Conservation (phyloP, 2,888 invertebrate species). For the Cotesia congregata region DNA sequence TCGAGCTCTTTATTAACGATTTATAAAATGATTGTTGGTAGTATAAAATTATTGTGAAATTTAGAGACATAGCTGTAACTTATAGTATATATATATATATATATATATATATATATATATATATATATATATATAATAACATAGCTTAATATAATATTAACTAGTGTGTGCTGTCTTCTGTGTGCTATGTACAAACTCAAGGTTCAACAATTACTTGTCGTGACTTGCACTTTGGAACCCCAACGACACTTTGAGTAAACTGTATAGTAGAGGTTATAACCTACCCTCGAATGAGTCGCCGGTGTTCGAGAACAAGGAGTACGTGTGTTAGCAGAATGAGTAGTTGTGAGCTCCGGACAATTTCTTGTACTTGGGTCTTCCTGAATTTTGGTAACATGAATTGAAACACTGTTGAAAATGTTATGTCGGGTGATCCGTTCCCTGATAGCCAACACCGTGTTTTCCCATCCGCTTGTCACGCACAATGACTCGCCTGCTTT, state of each 20-base stretch:
- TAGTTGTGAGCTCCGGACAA: background rate
- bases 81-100: too few relatives aligned
- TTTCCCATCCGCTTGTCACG: conserved; percentile 39
- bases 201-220: conserved; percentile 64
- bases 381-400: conserved; percentile 40
- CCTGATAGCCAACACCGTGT: conserved; percentile 32
- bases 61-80: too few relatives aligned
- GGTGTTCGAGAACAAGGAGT: conserved; percentile 5
- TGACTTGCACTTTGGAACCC: conserved; percentile 67
- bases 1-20: too few relatives aligned
- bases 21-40: too few relatives aligned
- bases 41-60: too few relatives aligned
- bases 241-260: conserved; percentile 44
- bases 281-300: background rate
- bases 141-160: background rate
- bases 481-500: conserved; percentile 36
- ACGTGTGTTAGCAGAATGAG: background rate
- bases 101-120: too few relatives aligned
- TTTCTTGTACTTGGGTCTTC: conserved; percentile 17
- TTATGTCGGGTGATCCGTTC: conserved; percentile 33
- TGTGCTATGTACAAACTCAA: conserved; percentile 28
- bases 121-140: too few relatives aligned
- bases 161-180: background rate
- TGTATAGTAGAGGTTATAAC: conserved; percentile 1
- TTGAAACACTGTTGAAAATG: conserved; percentile 32